Percentiles rank a stretch among this genome's conserved stretches.
Evolutionary conservation across 2,888 invertebrate species (phyloP).

Genomic region (Marronus borbonicus): DNA sequence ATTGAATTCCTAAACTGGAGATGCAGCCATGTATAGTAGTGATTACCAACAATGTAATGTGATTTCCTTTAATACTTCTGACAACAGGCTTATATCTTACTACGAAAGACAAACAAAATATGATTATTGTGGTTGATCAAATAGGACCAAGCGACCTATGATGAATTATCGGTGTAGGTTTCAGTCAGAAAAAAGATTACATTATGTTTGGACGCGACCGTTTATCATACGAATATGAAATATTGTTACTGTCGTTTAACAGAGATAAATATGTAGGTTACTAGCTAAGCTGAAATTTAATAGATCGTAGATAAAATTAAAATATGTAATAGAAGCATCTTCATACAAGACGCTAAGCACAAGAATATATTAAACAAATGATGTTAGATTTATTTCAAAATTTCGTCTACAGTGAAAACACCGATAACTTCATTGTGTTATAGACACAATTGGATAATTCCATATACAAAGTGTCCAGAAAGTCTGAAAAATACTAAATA

Average conservation of each 20-base stretch:
- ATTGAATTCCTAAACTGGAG: background rate
- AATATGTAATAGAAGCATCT: background rate
- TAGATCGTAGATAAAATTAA: background rate
- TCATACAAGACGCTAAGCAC: too few species aligned
- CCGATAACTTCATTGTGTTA: too few species aligned
- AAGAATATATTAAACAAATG: too few species aligned
- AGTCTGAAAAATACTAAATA: too few species aligned
- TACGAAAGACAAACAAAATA: slow-evolving; percentile 6
- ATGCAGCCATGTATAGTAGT: background rate
- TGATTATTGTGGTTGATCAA: slow-evolving; percentile 6
- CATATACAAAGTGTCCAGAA: too few species aligned
- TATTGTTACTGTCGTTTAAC: background rate
- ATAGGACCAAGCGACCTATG: background rate
- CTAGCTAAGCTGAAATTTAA: slow-evolving; percentile 3
- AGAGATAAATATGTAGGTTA: slow-evolving; percentile 11
- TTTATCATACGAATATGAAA: background rate
- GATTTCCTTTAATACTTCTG: background rate
- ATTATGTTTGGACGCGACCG: background rate
- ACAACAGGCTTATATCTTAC: background rate
- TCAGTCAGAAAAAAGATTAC: slow-evolving; percentile 5
- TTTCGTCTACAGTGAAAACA: too few species aligned
- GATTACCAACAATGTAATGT: background rate
- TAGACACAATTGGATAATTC: too few species aligned
- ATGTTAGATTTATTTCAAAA: too few species aligned
- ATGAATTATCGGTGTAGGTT: background rate